Base-by-base conservation (phyloP, 1,140 invertebrate species). In the Pseudobourletiella spinata region DNA sequence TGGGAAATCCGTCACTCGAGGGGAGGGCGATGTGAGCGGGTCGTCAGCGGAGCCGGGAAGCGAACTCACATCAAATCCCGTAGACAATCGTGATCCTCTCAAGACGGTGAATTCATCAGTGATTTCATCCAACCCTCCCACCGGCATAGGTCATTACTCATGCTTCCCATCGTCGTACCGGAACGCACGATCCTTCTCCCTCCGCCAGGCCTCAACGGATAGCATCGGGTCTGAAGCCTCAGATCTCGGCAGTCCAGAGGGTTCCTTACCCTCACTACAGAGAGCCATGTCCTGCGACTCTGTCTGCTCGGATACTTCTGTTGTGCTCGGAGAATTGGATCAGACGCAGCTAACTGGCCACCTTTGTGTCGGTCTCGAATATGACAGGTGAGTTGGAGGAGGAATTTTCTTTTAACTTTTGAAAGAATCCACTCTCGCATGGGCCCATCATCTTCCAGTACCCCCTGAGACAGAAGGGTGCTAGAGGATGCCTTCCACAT, bases 211-310 rank as follows among this genome's bases (percentile, higher is more conserved):
- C 14, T 68, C 65, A 11, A 60, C 58, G 20, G 66, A 70, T 44
- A 70, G 68, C 30, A 54, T 65, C 16, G 66, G 68, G 8, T 63
- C 61, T 11, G 68, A 63, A 14, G 22, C 42, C 16, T 69, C 61
- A 6, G 68, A 70, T 25, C 39, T 66, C 3, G 22, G 22, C 3
- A 70, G 68, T 54, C 71, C 73, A 1, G 76, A 78, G 29, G 71
- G 70, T 2, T 28, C 50, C 15, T 22, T 57, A 0, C 39, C 64
- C 15, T 73, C 69, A 25, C 72, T 85, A 26, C 79, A 86, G 60
- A 76, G 86, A 51, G 87, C 86, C 1, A 79, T 87, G 61, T 88
- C 86, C 42, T 90, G 87, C 73, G 87, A 90, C 63, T 89, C 87
- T 43, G 85, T 90, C 4, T 86, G 83, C 64, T 90, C 87, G 3